These are phyloP conservation scores for Formicarius rufipectus DNA, from an alignment of 2,113 vertebrate genomes.

Conservation along the genomic window DNA sequence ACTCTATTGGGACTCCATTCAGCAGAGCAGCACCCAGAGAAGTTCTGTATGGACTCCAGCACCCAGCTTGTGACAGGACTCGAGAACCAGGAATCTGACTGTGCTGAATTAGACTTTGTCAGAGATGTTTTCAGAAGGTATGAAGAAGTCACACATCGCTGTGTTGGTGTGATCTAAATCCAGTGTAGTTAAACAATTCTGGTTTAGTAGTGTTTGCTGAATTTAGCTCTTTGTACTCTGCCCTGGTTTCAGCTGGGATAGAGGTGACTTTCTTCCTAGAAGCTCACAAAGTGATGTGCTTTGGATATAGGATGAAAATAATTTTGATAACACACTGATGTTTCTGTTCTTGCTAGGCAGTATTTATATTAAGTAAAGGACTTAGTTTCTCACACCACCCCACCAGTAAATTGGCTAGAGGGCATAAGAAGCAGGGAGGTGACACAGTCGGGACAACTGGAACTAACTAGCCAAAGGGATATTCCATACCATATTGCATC, in stretches of 20 bases:
- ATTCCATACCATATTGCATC: neutral
- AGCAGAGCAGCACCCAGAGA: neutral
- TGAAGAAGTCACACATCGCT: neutral
- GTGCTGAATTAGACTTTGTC: neutral
- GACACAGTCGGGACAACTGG: neutral
- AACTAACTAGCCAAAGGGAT: neutral
- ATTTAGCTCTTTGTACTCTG: neutral
- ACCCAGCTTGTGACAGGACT: neutral
- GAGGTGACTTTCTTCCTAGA: neutral
- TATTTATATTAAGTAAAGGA: neutral
- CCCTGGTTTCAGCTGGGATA: neutral
- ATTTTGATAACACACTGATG: neutral
- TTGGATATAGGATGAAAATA: neutral
- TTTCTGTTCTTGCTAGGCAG: neutral
- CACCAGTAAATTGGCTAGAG: neutral
- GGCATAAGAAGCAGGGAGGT: neutral
- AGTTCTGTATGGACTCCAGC: accelerated
- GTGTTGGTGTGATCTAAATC: neutral
- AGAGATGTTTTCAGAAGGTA: neutral
- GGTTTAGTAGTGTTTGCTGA: neutral
- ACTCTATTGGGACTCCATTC: no score
- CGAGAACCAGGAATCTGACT: neutral
- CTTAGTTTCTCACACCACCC: neutral
- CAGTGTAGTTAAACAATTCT: neutral
- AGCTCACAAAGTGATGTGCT: neutral